Conservation (phyloP, 2,888 invertebrate species). For the Argyresthia goedartella region DNA sequence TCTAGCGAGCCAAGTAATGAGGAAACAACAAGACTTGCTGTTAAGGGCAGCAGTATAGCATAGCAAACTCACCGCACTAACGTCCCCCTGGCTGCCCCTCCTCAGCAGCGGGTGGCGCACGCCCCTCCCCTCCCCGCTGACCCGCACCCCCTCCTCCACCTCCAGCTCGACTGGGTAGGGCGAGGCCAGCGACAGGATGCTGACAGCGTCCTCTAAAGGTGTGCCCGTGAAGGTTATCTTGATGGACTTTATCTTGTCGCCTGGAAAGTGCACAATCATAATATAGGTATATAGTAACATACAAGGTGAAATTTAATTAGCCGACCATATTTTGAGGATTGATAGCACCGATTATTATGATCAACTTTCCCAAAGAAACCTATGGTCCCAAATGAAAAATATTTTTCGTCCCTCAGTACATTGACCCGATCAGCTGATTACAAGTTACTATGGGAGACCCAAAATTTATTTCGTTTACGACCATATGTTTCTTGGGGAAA, state of each 20-base stretch:
- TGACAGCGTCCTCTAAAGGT: slow-evolving; percentile 91
- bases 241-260: slow-evolving; percentile 88
- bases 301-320: no score
- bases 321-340: no score
- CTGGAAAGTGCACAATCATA: slow-evolving; percentile 52
- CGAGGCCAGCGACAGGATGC: slow-evolving; percentile 90
- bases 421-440: no score
- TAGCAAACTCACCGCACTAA: slow-evolving; percentile 68
- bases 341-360: no score
- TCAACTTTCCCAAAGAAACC: no score
- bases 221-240: slow-evolving; percentile 90
- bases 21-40: background rate
- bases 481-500: no score
- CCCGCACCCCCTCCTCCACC: slow-evolving; percentile 67
- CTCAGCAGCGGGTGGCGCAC: slow-evolving; percentile 84
- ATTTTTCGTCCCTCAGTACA: no score
- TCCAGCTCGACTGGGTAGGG: slow-evolving; percentile 89
- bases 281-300: no score
- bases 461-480: no score
- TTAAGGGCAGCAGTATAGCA: background rate
- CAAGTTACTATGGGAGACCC: no score
- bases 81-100: slow-evolving; percentile 81
- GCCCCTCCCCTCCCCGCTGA: slow-evolving; percentile 55
- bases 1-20: background rate
- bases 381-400: no score